Conservation (phyloP, 2,113 vertebrate genomes). For the Uria aalge region DNA sequence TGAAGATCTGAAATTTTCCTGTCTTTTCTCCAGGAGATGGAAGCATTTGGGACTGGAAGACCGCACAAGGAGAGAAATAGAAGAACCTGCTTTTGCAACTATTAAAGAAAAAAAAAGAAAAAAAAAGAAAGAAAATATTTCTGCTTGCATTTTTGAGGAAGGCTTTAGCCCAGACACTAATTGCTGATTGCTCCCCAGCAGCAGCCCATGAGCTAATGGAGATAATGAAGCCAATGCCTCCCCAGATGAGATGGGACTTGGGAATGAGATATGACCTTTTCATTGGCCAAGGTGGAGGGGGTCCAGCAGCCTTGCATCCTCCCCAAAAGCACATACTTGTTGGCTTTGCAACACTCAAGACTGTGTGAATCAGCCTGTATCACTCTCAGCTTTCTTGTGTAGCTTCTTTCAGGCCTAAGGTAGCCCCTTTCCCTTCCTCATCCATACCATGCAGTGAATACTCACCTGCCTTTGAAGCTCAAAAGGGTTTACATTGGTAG, state of each 20-base stretch:
- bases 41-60: background rate
- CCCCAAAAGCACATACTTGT: background rate
- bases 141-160: background rate
- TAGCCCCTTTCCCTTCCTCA: background rate
- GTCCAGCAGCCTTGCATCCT: background rate
- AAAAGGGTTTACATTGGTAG: background rate
- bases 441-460: background rate
- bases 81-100: background rate
- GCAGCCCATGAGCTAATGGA: background rate
- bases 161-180: background rate
- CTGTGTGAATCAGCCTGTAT: background rate
- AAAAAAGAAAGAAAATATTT: background rate
- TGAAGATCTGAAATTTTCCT: background rate
- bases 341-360: background rate
- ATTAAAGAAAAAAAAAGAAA: background rate
- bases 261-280: background rate
- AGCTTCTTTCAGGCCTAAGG: background rate
- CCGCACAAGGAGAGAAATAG: background rate
- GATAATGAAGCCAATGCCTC: background rate
- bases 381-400: background rate
- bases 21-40: background rate
- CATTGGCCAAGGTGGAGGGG: background rate
- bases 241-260: background rate
- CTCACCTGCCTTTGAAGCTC: background rate
- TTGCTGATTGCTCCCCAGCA: background rate